A percentile compares a stretch with the other conserved stretches of the same genome.
These are phyloP conservation scores for Protobothrops flavoviridis DNA, from an alignment of 2,113 vertebrate genomes.

Conservation along the genomic window DNA sequence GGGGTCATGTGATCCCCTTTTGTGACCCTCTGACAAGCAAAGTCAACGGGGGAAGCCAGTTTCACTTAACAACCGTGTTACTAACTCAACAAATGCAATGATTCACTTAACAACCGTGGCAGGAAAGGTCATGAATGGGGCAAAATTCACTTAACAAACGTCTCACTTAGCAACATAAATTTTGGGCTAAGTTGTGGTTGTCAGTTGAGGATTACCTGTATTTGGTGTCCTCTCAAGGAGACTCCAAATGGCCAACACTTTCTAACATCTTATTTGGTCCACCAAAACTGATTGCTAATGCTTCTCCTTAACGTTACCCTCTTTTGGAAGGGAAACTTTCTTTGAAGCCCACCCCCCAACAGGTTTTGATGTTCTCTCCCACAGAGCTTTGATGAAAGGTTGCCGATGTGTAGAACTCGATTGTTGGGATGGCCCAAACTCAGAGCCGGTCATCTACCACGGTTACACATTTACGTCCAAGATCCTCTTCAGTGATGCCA, in stretches of 20 bases:
- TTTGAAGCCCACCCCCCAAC: constrained; percentile 31
- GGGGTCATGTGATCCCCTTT: no score
- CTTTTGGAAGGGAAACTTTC: not conserved
- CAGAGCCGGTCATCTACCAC: constrained; percentile 90
- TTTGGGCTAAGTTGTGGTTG: no score
- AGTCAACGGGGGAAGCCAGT: no score
- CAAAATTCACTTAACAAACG: no score
- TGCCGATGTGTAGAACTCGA: constrained; percentile 96
- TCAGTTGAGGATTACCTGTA: no score
- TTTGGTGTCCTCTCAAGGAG: not conserved
- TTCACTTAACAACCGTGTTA: no score
- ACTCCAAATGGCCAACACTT: not conserved
- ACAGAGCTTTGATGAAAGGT: constrained; percentile 89
- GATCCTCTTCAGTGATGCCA: constrained; percentile 90
- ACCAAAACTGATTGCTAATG: not conserved
- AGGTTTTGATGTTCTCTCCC: constrained; percentile 32
- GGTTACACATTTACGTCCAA: constrained; percentile 96
- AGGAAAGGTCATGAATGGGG: no score
- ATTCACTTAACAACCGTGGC: no score
- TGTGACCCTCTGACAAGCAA: no score
- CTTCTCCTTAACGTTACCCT: not conserved
- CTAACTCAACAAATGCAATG: no score
- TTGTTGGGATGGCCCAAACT: constrained; percentile 90
- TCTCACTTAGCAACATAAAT: no score
- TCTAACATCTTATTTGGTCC: not conserved